Percentiles rank a stretch among this genome's conserved stretches.
Conservation (phyloP, 2,888 invertebrate genomes). For the Parthenolecanium corni region DNA sequence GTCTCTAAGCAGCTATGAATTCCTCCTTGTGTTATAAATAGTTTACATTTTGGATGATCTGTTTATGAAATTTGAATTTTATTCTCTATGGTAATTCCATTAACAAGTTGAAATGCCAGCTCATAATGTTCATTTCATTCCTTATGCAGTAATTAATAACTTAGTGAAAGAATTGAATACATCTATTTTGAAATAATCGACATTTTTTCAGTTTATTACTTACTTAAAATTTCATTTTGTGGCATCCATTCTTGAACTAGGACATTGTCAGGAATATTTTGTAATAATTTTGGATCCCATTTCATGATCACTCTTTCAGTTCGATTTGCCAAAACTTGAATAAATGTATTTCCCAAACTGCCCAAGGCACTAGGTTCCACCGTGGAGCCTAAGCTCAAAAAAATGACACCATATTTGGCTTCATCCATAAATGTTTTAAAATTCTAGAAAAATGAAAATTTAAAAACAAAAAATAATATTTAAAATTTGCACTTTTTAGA, state of each 20-base stretch:
- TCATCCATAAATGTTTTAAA: conserved; percentile 21
- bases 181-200: no score
- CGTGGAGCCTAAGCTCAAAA: conserved; percentile 24
- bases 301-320: conserved; percentile 27
- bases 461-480: no score
- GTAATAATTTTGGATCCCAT: conserved; percentile 25
- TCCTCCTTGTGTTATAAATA: conserved; percentile 1
- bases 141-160: no score
- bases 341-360: neutral
- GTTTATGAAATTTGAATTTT: no score
- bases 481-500: no score
- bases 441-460: neutral
- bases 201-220: no score
- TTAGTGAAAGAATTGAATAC: no score
- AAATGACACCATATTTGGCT: conserved; percentile 24
- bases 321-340: conserved; percentile 1
- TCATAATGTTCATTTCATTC: no score
- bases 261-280: conserved; percentile 19
- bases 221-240: conserved; percentile 1
- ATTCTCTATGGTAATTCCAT: no score
- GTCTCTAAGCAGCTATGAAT: neutral
- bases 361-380: conserved; percentile 4
- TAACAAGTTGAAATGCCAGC: no score
- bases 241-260: conserved; percentile 29
- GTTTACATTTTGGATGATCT: neutral